phyloP scores from a whole-genome alignment of 2,797 vertebrate species.

The Gallinago nigripennis region DNA sequence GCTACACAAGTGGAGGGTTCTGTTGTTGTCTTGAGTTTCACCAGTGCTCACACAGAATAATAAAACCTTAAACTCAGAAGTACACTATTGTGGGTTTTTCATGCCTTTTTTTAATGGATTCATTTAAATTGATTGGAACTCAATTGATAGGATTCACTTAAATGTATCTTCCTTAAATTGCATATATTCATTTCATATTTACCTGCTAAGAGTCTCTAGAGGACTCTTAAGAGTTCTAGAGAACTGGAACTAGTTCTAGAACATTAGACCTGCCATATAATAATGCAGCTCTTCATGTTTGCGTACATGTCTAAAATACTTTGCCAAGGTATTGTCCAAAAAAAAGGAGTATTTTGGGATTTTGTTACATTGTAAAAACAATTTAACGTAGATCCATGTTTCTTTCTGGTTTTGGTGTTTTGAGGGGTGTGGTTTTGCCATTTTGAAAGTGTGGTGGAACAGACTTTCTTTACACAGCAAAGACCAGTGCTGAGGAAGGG shows the following conservation, averaged over 20 bases:
- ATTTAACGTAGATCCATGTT: not conserved
- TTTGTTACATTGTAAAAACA: not conserved
- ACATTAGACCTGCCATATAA: not conserved
- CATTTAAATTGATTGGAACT: not conserved
- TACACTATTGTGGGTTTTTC: accelerated
- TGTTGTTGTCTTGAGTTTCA: not conserved
- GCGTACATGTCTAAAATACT: not conserved
- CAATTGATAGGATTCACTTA: not conserved
- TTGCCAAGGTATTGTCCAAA: not conserved
- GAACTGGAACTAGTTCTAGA: not conserved
- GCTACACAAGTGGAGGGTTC: not conserved
- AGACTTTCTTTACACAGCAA: not conserved
- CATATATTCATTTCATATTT: not conserved
- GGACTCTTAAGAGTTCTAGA: not conserved
- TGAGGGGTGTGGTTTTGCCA: not conserved
- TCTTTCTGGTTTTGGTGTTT: not conserved
- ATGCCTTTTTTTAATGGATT: accelerated
- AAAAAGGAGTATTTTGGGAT: not conserved
- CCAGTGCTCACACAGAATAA: not conserved
- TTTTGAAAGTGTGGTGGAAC: not conserved
- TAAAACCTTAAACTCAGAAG: not conserved
- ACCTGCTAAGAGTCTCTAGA: not conserved
- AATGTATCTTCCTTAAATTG: not conserved
- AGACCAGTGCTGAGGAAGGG: not conserved
- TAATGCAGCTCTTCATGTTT: not conserved